phyloP scores from a whole-genome alignment of 2,888 invertebrate species.

The Drepanosiphum platanoidis region DNA sequence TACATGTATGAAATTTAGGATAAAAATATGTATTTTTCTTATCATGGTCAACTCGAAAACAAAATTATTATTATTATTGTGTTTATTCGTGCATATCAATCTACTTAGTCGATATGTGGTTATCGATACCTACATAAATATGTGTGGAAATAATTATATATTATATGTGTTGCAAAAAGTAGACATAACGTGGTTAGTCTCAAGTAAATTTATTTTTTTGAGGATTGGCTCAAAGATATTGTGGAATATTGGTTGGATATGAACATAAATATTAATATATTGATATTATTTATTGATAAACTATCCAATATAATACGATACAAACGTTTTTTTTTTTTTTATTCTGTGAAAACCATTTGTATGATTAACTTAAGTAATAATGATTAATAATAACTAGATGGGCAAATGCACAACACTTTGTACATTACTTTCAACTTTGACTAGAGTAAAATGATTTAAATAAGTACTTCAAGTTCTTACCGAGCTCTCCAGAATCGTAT shows the following conservation, averaged over 20 bases:
- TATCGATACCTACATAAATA: background rate
- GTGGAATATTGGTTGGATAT: no score
- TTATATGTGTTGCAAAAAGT: background rate
- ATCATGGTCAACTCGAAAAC: background rate
- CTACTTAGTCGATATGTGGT: background rate
- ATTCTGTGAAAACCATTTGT: no score
- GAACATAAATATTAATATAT: no score
- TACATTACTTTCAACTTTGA: background rate
- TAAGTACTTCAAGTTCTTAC: conserved; percentile 16
- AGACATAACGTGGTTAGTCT: background rate
- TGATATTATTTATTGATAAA: no score
- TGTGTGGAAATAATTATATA: background rate
- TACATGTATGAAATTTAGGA: background rate
- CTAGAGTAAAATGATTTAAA: background rate
- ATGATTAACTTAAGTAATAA: no score
- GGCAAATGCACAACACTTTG: no score
- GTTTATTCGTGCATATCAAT: background rate
- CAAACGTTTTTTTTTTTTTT: no score
- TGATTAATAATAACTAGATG: background rate
- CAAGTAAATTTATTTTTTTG: no score
- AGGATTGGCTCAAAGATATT: no score
- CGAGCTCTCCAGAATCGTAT: conserved; percentile 51
- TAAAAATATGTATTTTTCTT: background rate
- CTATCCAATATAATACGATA: no score
- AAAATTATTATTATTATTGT: background rate